Percentiles rank a stretch among this genome's conserved stretches.
Conservation (phyloP, 2,888 invertebrate genomes). For the Linnaemya vulpina region DNA sequence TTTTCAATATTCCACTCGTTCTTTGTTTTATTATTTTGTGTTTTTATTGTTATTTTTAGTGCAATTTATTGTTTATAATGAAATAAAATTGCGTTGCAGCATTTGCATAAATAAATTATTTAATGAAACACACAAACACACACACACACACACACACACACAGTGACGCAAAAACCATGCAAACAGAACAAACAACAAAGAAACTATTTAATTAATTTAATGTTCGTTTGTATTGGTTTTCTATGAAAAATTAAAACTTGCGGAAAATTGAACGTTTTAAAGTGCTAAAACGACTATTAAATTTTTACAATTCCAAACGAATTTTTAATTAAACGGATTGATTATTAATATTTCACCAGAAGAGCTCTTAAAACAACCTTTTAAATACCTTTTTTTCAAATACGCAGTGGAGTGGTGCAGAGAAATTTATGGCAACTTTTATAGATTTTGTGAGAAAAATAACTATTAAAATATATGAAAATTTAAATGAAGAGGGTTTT, state of each 20-base stretch:
- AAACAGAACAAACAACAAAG: not conserved
- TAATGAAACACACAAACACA: constrained; percentile 14
- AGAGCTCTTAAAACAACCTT: not conserved
- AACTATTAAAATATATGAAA: too few species aligned
- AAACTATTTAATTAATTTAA: constrained; percentile 46
- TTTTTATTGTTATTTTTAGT: constrained; percentile 23
- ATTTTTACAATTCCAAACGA: not conserved
- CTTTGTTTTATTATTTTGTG: not conserved
- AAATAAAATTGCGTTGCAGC: constrained; percentile 57
- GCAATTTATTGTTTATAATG: constrained; percentile 42
- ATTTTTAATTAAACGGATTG: not conserved
- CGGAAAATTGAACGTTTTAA: not conserved
- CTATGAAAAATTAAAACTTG: not conserved
- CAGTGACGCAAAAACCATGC: constrained; percentile 23
- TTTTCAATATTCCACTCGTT: constrained; percentile 17
- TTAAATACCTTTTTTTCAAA: not conserved
- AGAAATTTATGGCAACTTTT: too few species aligned
- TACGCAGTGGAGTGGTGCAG: too few species aligned
- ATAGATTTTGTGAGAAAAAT: too few species aligned
- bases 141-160: constrained; percentile 1
- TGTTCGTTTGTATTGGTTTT: constrained; percentile 4
- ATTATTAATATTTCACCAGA: not conserved
- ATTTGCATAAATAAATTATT: constrained; percentile 63
- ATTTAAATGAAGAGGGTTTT: too few species aligned
- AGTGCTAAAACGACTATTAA: not conserved